A percentile compares a stretch with the other conserved stretches of the same genome.
phyloP scores from a whole-genome alignment of 2,888 invertebrate species.

The Linnaemya vulpina region DNA sequence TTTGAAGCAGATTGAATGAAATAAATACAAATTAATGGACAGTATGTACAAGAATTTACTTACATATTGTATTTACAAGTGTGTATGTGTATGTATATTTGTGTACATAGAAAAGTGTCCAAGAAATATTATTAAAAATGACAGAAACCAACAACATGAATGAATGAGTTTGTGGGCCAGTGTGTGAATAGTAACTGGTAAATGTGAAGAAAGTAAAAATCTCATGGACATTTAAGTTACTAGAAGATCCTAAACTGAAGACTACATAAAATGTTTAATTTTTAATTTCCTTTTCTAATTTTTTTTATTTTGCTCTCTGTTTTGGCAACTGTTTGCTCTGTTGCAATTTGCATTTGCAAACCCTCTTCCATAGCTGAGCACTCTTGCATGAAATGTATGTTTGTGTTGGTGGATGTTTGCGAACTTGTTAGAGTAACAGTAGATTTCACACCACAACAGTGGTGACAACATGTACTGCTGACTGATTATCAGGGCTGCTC shows the following conservation, averaged over 20 bases:
- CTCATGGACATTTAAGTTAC: constrained; percentile 2
- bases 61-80: neutral
- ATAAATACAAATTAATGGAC: constrained; percentile 4
- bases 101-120: constrained; percentile 10
- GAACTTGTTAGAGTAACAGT: constrained; percentile 5
- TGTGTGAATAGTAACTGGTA: neutral
- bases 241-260: constrained; percentile 16
- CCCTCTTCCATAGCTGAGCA: constrained; percentile 5
- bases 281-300: constrained; percentile 40
- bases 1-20: neutral
- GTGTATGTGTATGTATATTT: constrained; percentile 6
- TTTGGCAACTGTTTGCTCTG: constrained; percentile 36
- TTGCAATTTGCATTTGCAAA: constrained; percentile 35
- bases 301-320: constrained; percentile 13
- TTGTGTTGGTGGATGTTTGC: constrained; percentile 8
- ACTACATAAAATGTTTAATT: constrained; percentile 38
- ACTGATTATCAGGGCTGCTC: neutral
- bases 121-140: neutral
- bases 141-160: neutral
- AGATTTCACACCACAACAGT: constrained; percentile 36
- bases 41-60: constrained; percentile 39
- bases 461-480: constrained; percentile 29
- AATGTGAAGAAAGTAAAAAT: neutral
- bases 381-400: neutral
- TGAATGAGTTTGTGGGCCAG: neutral